Base-by-base conservation (phyloP, 2,113 vertebrate genomes). In the Takifugu flavidus region DNA sequence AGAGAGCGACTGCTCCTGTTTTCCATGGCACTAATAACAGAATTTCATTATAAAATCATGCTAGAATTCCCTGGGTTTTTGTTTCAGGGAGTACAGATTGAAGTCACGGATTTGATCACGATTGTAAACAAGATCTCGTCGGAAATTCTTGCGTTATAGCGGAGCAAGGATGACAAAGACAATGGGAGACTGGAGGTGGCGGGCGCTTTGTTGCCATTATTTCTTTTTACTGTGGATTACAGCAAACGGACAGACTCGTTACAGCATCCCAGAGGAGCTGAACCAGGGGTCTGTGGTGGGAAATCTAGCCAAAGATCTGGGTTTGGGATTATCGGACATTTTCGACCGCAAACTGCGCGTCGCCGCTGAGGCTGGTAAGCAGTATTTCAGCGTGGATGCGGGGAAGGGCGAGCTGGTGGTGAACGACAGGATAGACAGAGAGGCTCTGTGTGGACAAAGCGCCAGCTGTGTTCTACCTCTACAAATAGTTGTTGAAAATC, bases 251-350 rank as follows among this genome's bases (percentile, higher is more conserved):
- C 85, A 89, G 74, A 85, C 86, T 65, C 89, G 75, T 42, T 93
- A 93, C 76, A 88, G 88, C 28, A 89, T 93, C 59, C 87, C 90
- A 0, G 93, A 93, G 80, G 91, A 93, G 52, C 74, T 91, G 4
- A 89, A 90, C 42, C 81, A 85, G 25, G 92, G 92, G 1, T 89
- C 87, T 44, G 74, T 89, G 13, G 91, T 95, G 46, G 92, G 93
- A 51, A 91, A 94, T 79, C 60, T 94, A 14, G 91, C 90, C 51
- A 92, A 91, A 74, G 93, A 93, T 80, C 51, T 94, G 2, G 90
- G 89, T 20, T 75, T 94, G 58, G 89, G 90, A 15, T 46, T 84
- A 25, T 67, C 83, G 56, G 92, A 91, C 34, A 71, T 94, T 50
- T 84, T 83, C 2, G 53, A 90, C 0, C 89, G 91, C 28, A 91